Conservation (phyloP, 2,113 vertebrate genomes). For the Phrynocephalus versicolor region DNA sequence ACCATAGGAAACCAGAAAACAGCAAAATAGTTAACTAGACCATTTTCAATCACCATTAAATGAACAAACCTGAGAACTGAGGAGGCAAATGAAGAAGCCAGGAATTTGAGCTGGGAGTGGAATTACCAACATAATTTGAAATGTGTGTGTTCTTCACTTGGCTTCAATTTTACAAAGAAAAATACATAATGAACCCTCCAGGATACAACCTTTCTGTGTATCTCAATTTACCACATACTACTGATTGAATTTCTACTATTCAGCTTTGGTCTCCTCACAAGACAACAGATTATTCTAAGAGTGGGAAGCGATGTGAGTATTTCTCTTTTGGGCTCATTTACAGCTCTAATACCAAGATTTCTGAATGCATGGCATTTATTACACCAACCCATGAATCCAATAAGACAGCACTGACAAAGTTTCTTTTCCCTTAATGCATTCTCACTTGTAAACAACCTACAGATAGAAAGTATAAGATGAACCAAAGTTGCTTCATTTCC, state of each 20-base stretch:
- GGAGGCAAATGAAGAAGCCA: neutral
- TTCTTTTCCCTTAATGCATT: neutral
- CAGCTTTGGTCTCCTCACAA: conserved; percentile 30
- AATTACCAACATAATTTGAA: too few species aligned
- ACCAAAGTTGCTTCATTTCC: conserved; percentile 24
- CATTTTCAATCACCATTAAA: neutral
- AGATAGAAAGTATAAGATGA: neutral
- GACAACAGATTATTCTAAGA: conserved; percentile 30
- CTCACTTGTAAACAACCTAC: conserved; percentile 27
- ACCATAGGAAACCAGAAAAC: neutral
- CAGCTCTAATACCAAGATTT: neutral
- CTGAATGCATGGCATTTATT: conserved; percentile 33
- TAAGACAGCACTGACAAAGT: conserved; percentile 24
- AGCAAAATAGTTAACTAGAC: neutral
- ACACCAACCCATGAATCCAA: conserved; percentile 26
- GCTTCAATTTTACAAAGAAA: conserved; percentile 15
- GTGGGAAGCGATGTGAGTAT: neutral
- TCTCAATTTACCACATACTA: conserved; percentile 39
- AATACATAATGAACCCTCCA: conserved; percentile 29
- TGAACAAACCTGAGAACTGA: neutral
- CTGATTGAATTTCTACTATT: conserved; percentile 43
- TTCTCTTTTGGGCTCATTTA: conserved; percentile 45
- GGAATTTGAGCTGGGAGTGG: neutral
- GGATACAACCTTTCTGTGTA: conserved; percentile 1
- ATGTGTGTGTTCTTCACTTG: neutral